phyloP scores from a whole-genome alignment of 2,888 invertebrate genomes.

The Allolobophora icterica region DNA sequence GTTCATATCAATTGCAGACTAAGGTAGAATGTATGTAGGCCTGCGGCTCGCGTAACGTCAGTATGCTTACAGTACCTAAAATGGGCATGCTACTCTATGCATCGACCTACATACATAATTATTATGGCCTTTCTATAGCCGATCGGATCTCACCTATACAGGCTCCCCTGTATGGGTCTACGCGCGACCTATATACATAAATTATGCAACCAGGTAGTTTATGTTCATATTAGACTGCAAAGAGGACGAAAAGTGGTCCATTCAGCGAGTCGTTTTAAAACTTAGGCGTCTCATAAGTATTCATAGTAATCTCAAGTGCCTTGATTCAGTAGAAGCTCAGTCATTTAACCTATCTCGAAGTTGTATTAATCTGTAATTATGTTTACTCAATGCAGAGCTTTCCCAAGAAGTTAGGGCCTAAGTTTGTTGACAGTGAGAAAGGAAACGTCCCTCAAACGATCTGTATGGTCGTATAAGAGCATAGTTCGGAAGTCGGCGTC shows the following conservation, averaged over 20 bases:
- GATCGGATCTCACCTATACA: too few species aligned
- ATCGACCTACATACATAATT: conserved; percentile 6
- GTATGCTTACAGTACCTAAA: neutral
- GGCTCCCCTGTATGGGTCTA: too few species aligned
- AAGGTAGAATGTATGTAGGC: neutral
- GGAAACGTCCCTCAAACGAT: too few species aligned
- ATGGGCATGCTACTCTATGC: neutral
- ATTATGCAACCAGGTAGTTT: neutral
- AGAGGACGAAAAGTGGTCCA: neutral
- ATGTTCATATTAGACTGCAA: neutral
- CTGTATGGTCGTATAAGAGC: neutral
- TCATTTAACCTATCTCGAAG: neutral
- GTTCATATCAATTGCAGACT: neutral
- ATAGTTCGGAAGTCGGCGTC: neutral
- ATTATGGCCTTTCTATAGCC: neutral
- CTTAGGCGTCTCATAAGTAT: neutral
- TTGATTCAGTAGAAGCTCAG: neutral
- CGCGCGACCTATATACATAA: neutral
- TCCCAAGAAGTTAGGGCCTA: neutral
- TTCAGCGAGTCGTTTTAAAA: neutral
- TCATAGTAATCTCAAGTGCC: neutral
- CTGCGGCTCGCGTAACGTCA: neutral
- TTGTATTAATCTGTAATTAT: neutral
- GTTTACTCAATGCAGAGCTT: neutral
- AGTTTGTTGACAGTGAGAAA: neutral